A percentile compares a stretch with the other conserved stretches of the same genome.
Conservation (phyloP, 2,888 invertebrate species). For the Latheticus oryzae region DNA sequence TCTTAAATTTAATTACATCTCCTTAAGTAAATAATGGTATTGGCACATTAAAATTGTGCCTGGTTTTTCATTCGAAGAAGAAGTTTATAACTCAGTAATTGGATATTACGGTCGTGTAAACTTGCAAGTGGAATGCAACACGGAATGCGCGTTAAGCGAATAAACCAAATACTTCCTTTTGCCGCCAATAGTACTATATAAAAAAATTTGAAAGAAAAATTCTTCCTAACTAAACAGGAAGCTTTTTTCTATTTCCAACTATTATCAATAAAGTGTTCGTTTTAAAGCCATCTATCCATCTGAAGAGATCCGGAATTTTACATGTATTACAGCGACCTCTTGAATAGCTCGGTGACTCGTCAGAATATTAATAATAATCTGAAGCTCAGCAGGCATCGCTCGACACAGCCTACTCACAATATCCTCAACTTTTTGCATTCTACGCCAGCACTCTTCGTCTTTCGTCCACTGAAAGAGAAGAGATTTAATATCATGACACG, state of each 20-base stretch:
- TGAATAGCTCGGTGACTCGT: slow-evolving; percentile 61
- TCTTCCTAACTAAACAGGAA: neutral
- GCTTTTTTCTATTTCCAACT: neutral
- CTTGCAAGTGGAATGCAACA: slow-evolving; percentile 60
- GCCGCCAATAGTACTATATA: slow-evolving; percentile 42
- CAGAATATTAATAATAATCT: slow-evolving; percentile 61
- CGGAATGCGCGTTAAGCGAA: slow-evolving; percentile 58
- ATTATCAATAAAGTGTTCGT: slow-evolving; percentile 7
- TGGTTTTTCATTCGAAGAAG: slow-evolving; percentile 52
- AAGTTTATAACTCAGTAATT: slow-evolving; percentile 60
- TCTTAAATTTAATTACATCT: slow-evolving; percentile 44
- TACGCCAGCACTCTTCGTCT: slow-evolving; percentile 44
- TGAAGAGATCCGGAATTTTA: slow-evolving; percentile 44
- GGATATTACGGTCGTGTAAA: slow-evolving; percentile 63
- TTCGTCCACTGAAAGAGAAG: slow-evolving; percentile 48
- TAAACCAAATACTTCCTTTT: slow-evolving; percentile 53
- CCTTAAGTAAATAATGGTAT: slow-evolving; percentile 44
- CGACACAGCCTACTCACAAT: slow-evolving; percentile 56
- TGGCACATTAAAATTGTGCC: slow-evolving; percentile 53
- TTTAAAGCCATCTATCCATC: slow-evolving; percentile 9
- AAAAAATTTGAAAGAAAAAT: neutral
- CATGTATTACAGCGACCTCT: slow-evolving; percentile 49
- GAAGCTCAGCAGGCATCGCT: slow-evolving; percentile 56
- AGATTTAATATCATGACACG: slow-evolving; percentile 16
- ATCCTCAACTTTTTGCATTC: slow-evolving; percentile 51